Conservation (phyloP, 2,888 invertebrate genomes). For the Drosophila monieri region DNA sequence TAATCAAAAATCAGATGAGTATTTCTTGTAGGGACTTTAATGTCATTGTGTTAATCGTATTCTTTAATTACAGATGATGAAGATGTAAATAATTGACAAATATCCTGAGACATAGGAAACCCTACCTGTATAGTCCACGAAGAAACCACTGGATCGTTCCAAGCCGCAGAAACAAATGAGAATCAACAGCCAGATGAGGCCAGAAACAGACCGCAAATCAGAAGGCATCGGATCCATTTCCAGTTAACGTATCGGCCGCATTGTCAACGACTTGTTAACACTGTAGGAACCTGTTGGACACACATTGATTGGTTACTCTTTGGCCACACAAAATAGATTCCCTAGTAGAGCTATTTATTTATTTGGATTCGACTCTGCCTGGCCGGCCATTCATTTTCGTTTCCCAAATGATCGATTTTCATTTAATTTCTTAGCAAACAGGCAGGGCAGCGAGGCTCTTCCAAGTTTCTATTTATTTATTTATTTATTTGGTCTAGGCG, state of each 20-base stretch:
- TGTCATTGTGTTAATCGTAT: no score
- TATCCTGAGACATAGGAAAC: background rate
- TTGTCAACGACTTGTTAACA: slow-evolving; percentile 17
- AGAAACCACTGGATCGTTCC: slow-evolving; percentile 42
- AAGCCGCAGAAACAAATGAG: slow-evolving; percentile 45
- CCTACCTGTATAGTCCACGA: slow-evolving; percentile 72
- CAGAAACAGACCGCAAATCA: slow-evolving; percentile 33
- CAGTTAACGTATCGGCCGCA: slow-evolving; percentile 25
- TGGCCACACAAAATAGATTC: slow-evolving; percentile 10
- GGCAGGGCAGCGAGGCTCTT: slow-evolving; percentile 17
- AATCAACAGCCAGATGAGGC: slow-evolving; percentile 29
- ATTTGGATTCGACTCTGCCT: slow-evolving; percentile 30
- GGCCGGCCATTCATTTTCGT: slow-evolving; percentile 22
- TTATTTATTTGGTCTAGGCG: slow-evolving; percentile 62
- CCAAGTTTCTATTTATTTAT: slow-evolving; percentile 43
- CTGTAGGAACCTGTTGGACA: slow-evolving; percentile 28
- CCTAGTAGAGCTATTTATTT: slow-evolving; percentile 35
- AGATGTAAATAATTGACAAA: no score
- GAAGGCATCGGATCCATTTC: slow-evolving; percentile 29
- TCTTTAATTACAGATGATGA: no score
- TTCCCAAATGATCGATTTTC: slow-evolving; percentile 66
- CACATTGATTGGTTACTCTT: slow-evolving; percentile 28
- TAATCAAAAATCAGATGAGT: no score
- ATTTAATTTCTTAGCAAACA: slow-evolving; percentile 62
- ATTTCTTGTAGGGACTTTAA: no score